These are phyloP conservation scores for Drosophila testacea DNA, from an alignment of 2,888 invertebrate genomes.

Conservation along the genomic window DNA sequence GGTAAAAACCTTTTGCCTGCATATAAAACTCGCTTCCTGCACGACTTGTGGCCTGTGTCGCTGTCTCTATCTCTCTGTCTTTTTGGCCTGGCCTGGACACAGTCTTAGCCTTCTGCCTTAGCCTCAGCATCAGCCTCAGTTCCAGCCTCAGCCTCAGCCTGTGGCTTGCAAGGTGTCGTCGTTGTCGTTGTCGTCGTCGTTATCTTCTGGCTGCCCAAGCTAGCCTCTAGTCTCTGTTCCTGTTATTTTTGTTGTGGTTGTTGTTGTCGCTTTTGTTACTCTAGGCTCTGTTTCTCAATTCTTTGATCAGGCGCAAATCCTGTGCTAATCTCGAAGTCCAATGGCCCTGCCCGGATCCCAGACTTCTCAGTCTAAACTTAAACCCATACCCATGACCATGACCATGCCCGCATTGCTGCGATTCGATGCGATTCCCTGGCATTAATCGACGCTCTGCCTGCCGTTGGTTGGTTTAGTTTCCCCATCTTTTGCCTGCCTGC, in stretches of 20 bases:
- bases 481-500: background rate
- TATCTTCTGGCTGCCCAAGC: conserved; percentile 28
- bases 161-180: conserved; percentile 70
- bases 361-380: background rate
- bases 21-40: conserved; percentile 76
- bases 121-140: conserved; percentile 34
- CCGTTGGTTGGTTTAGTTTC: conserved; percentile 10
- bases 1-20: conserved; percentile 72
- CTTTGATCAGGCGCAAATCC: conserved; percentile 73
- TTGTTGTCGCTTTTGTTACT: conserved; percentile 4
- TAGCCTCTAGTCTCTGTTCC: conserved; percentile 27
- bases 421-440: conserved; percentile 59
- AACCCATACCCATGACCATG: conserved; percentile 9
- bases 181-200: conserved; percentile 41
- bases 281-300: conserved; percentile 52
- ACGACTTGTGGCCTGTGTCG: conserved; percentile 59
- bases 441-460: conserved; percentile 48
- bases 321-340: conserved; percentile 75
- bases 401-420: conserved; percentile 60
- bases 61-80: conserved; percentile 1
- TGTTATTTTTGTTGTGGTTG: conserved; percentile 24
- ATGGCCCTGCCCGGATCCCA: conserved; percentile 51
- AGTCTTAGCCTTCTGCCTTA: conserved; percentile 7
- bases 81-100: conserved; percentile 16
- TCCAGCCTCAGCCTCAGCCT: conserved; percentile 33